phyloP scores from a whole-genome alignment of 2,888 invertebrate genomes.

The Spialia ferax region DNA sequence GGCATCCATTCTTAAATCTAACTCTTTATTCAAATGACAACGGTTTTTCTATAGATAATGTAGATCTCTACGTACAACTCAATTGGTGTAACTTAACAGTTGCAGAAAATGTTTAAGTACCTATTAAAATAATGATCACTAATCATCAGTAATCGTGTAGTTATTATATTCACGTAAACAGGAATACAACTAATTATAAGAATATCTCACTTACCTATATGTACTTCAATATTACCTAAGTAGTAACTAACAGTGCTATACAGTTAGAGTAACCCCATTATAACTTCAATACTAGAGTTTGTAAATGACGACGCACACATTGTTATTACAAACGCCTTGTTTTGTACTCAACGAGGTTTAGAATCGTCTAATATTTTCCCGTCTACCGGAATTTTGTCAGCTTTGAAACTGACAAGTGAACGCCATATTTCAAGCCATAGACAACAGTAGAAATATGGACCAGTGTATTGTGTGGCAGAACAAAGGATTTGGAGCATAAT shows the following conservation, averaged over 20 bases:
- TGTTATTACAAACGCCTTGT: conserved; percentile 31
- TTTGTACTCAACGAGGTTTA: conserved; percentile 29
- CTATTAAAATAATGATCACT: conserved; percentile 2
- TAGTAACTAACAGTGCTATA: background rate
- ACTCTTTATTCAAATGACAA: too few species aligned
- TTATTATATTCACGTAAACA: conserved; percentile 23
- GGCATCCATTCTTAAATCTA: too few species aligned
- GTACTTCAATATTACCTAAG: background rate
- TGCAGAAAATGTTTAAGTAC: background rate
- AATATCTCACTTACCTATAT: background rate
- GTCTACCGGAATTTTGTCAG: conserved; percentile 39
- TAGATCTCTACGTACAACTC: too few species aligned
- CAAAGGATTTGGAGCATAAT: conserved; percentile 40
- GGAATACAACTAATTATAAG: background rate
- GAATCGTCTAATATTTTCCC: conserved; percentile 35
- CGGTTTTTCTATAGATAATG: too few species aligned
- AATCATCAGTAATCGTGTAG: conserved; percentile 1
- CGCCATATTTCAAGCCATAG: conserved; percentile 46
- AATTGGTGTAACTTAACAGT: too few species aligned
- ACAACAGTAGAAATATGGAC: conserved; percentile 42
- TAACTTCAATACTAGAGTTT: conserved; percentile 23
- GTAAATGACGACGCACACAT: conserved; percentile 31
- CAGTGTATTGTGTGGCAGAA: conserved; percentile 40
- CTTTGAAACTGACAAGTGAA: conserved; percentile 43
- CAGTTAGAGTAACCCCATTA: conserved; percentile 30